Conservation (phyloP, 2,113 vertebrate species). For the Chaenogobius annularis region DNA sequence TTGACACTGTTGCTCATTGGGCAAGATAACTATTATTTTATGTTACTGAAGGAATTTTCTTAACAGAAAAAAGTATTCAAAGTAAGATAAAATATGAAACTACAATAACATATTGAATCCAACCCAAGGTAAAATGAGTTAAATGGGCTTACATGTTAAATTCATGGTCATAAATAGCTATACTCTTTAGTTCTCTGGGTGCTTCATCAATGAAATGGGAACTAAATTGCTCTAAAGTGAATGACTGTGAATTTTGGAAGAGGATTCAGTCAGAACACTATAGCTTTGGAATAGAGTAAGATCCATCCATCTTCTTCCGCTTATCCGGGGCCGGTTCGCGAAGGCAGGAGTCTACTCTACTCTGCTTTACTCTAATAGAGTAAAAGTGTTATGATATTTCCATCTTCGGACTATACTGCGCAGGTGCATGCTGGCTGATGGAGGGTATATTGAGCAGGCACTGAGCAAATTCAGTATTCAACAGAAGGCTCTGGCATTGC, state of each 20-base stretch:
- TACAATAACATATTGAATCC: background rate
- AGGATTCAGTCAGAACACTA: background rate
- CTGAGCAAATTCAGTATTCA: slow-evolving; percentile 30
- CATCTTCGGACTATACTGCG: background rate
- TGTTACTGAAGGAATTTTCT: background rate
- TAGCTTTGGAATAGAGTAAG: background rate
- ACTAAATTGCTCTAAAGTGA: background rate
- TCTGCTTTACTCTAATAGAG: no score
- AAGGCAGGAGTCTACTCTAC: no score
- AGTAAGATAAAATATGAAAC: background rate
- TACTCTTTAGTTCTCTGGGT: background rate
- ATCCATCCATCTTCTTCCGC: no score
- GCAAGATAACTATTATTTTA: background rate
- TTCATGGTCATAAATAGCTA: background rate
- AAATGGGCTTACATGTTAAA: background rate
- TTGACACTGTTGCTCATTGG: background rate
- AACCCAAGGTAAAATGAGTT: background rate
- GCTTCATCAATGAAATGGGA: background rate
- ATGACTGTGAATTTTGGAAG: background rate
- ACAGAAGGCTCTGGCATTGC: slow-evolving; percentile 25
- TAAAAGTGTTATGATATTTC: background rate
- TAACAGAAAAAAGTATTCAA: background rate
- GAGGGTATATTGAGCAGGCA: slow-evolving; percentile 13
- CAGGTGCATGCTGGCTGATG: slow-evolving; percentile 19
- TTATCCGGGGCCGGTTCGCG: no score